A percentile compares a stretch with the other conserved stretches of the same genome.
These are phyloP conservation scores for Enteromius fasciolatus DNA, from an alignment of 2,797 vertebrate genomes.

Conservation along the genomic window DNA sequence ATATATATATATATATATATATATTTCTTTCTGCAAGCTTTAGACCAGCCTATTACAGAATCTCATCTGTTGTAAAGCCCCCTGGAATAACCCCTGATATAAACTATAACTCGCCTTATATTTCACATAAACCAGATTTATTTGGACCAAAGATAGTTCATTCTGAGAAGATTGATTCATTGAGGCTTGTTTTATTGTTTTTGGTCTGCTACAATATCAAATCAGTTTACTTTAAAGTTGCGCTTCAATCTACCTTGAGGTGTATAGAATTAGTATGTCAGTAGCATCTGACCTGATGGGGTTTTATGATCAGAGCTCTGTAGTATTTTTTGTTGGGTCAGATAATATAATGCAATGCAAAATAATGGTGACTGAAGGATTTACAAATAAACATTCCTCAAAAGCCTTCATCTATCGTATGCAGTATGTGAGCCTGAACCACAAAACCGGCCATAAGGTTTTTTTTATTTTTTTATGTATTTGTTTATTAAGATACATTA, in stretches of 20 bases:
- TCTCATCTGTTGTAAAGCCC: not conserved
- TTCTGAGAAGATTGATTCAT: not conserved
- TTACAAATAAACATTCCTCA: not conserved
- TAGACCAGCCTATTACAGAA: not conserved
- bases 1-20: too few relatives aligned
- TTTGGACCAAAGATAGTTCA: not conserved
- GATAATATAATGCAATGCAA: not conserved
- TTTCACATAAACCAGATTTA: constrained; percentile 2
- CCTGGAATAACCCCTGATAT: not conserved
- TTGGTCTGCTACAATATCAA: not conserved
- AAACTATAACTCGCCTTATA: constrained; percentile 3
- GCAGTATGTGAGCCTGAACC: not conserved
- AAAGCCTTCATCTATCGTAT: not conserved
- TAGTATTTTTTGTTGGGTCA: not conserved
- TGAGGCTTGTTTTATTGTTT: constrained; percentile 6
- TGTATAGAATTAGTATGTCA: constrained; percentile 1
- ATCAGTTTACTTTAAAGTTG: not conserved
- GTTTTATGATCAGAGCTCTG: not conserved
- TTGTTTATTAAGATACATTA: not conserved
- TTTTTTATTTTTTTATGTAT: too few relatives aligned
- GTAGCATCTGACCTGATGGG: not conserved
- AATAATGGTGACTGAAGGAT: not conserved
- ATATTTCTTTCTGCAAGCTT: not conserved
- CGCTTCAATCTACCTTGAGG: not conserved
- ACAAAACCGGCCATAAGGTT: not conserved